Base-by-base conservation (phyloP, 23 tunicate genomes). In the Halocynthia aurantium region DNA sequence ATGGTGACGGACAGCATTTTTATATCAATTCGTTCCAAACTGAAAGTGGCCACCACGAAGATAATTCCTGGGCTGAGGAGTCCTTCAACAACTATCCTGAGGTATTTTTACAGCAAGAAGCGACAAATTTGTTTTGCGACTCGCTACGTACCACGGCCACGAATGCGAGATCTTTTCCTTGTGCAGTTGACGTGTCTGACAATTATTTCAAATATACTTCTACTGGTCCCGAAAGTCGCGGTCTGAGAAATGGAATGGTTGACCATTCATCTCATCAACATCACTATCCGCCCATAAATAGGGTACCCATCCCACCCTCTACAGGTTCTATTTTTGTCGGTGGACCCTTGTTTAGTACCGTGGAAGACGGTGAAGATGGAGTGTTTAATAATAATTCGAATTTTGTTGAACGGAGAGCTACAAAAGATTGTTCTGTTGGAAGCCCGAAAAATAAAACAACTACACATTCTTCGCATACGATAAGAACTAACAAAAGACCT, bases 291-390 rank as follows among this genome's bases (percentile, higher is more conserved):
- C 22, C 10, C 10, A 65, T 9, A 20, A 13, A 58, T 13, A 58
- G n/a, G 17, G 19, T 65, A 10, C 44, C 44, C 44, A 31, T 31
- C 4, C 44, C 44, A 31, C 70, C 70, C 0, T 20, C 70, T 15
- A 20, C 70, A 9, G 70, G 70, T 9, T 49, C 70, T 11, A 65
- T 65, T 20, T 65, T 65, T 65, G 70, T 65, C 10, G 70, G 70
- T 2, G 70, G 70, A 15, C 49, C 17, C 31, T 65, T 65, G 19
- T 65, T 65, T 65, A 20, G 22, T 20, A 65, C 70, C 0, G 70
- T 20, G 2, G 70, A 65, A 15, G 70, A 65, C 70, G 70, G 6
- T 31, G 44, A 31, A 31, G 44, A 31, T 31, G 44, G 44, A 0
- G 44, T 31, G 44, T 31, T 0, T 4, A 31, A 31, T 31, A 31